These are phyloP conservation scores for Platalea minor DNA, from an alignment of 2,797 vertebrate species.

Conservation along the genomic window DNA sequence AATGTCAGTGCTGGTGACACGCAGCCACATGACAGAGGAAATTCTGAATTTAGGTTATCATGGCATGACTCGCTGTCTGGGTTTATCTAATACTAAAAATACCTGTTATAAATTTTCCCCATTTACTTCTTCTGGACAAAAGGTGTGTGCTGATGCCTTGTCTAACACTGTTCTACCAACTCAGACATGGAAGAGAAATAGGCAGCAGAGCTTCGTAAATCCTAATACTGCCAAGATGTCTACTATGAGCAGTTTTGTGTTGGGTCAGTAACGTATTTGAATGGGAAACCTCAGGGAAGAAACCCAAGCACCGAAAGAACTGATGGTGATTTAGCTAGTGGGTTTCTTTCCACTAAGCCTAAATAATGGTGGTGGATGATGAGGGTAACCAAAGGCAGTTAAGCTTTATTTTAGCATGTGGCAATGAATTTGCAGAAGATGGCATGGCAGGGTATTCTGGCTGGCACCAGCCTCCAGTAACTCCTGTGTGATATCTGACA, in stretches of 20 bases:
- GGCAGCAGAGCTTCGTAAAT: background rate
- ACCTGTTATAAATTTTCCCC: background rate
- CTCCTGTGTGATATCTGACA: background rate
- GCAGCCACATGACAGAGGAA: conserved; percentile 1
- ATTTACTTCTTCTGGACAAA: background rate
- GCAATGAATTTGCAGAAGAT: background rate
- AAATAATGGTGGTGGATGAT: background rate
- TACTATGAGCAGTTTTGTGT: background rate
- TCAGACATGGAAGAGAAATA: background rate
- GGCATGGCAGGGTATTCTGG: background rate
- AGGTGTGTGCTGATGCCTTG: background rate
- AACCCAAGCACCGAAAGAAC: background rate
- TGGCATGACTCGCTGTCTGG: conserved; percentile 27
- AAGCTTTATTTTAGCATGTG: background rate
- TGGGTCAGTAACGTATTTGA: background rate
- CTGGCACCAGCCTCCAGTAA: background rate
- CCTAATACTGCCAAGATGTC: background rate
- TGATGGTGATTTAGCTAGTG: background rate
- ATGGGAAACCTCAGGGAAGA: background rate
- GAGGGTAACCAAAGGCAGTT: background rate
- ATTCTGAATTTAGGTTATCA: background rate
- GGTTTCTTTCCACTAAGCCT: background rate
- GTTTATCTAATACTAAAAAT: conserved; percentile 8
- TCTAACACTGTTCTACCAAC: background rate
- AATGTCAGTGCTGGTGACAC: background rate